Base-by-base conservation (phyloP, 2,888 invertebrate genomes). In the Acleris sparsana region DNA sequence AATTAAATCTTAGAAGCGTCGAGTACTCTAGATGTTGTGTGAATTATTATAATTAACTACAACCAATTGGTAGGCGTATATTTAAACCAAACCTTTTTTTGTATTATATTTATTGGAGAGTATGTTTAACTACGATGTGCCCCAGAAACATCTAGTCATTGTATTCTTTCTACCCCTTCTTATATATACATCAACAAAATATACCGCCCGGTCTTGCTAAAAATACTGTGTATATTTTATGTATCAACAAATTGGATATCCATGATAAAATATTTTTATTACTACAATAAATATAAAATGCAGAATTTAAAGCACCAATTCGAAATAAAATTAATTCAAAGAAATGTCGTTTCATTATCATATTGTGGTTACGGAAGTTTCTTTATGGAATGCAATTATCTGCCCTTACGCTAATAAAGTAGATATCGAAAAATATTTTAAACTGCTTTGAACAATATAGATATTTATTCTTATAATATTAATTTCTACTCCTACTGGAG, bases 371-470 rank as follows among this genome's bases (percentile, higher is more conserved):
- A n/a, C 29, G 48, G 39, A 13, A 46, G 29, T 22, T 58, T 43
- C n/a, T 62, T 59, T 65, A 61, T 75, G 78, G 78, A 79, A 77
- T 78, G 78, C 72, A 71, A 73, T 70, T 63, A 64, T 49, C 57
- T 56, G 63, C 53, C 46, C 67, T 70, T 71, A 72, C 69, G 69
- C 68, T 70, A 69, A 58, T 73, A 75, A 72, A 70, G 65, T 74
- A 68, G 53, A 55, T 53, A 66, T 77, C 73, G 71, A 75, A 76
- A 77, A 77, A 77, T 76, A 76, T 72, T 39, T 65, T 74, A 71
- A 72, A 71, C 72, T 73, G 75, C 70, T 71, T 70, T 62, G 68
- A 71, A 73, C 39, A 44, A 51, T 56, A 55, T 62, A 69, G 55
- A 67, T 59, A 56, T 59, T 53, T 57, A 56, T 53, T 66, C 56